Evolutionary conservation across 1,140 invertebrate species (phyloP), one percentile per base, ranked within the genome.

Genomic region (Aphis craccivora): DNA sequence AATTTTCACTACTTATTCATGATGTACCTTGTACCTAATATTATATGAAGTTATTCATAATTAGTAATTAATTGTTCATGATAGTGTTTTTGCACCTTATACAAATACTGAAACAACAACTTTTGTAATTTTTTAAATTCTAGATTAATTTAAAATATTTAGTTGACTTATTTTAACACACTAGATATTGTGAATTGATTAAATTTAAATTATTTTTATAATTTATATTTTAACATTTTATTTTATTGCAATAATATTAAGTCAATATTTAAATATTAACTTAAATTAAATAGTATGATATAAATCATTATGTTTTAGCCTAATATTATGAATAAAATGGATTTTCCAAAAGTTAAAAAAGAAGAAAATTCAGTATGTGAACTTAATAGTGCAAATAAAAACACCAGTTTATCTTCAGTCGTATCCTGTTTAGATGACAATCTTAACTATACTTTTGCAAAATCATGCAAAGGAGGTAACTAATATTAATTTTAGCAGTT

Each of bases 391-490:
- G 51, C n/a, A 35, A 92, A 40, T 43, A 45, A 53, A 86, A 93
- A n/a, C 30, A 53, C 18, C 0, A 37, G 3, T 83, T 37, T 37
- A 51, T 37, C 35, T 37, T 22, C 60, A 86, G 51, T 84, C 40
- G 60, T 86, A 37, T 83, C 90, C 18, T 93, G 76, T 51, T 53
- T 92, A 11, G 91, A 93, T 55, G 81, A 93, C 7, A 45, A 86
- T 84, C 81, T 93, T 86, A 93, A 86, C 20, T 93, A 93, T 43
- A 93, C 91, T 37, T 93, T 53, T 55, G 91, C 91, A 86, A 93
- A 84, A 55, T 93, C 91, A 53, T 93, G 91, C 81, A 84, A 93
- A 93, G 91, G 91, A 84, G 91, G 91, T 93, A 86, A 86, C n/a
- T 90, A n/a, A n/a, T n/a, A 43, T 30, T n/a, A 6, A 43, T 67